Percentiles rank a stretch among this genome's conserved stretches.
Conservation (phyloP, 2,797 vertebrate species). For the Tapirus indicus region DNA sequence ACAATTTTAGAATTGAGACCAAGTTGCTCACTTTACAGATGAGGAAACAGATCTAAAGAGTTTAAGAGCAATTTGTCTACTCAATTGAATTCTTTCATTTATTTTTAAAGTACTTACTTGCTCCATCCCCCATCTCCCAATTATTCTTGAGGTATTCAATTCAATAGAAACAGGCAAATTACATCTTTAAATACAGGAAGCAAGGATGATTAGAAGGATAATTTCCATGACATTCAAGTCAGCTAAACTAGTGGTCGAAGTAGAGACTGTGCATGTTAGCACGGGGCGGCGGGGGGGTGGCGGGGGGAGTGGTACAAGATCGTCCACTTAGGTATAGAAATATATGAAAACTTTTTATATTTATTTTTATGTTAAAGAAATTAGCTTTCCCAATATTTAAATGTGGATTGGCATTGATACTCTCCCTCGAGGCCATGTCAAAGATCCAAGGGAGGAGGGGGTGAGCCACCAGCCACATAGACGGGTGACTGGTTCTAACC, state of each 20-base stretch:
- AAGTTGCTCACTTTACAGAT: constrained; percentile 7
- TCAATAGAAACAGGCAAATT: constrained; percentile 33
- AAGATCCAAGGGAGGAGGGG: background rate
- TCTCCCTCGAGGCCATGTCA: background rate
- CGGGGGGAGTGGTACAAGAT: background rate
- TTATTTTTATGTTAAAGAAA: background rate
- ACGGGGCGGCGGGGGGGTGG: background rate
- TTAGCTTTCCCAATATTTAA: background rate
- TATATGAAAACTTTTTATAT: background rate
- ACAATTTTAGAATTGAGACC: background rate
- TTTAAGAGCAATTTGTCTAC: background rate
- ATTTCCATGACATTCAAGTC: background rate
- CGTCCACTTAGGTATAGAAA: background rate
- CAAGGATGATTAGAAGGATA: constrained; percentile 37
- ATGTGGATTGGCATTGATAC: background rate
- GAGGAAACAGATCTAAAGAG: background rate
- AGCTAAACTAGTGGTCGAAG: background rate
- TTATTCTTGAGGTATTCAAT: background rate
- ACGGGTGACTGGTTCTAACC: background rate
- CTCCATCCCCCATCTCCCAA: background rate
- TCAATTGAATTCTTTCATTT: background rate
- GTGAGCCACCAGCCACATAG: background rate
- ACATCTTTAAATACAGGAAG: constrained; percentile 28
- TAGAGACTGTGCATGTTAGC: background rate
- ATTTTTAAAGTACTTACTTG: constrained; percentile 8